Evolutionary conservation across 2,797 vertebrate genomes (phyloP), one percentile per base, ranked within the genome.

Genomic region (Gallinago stenura): DNA sequence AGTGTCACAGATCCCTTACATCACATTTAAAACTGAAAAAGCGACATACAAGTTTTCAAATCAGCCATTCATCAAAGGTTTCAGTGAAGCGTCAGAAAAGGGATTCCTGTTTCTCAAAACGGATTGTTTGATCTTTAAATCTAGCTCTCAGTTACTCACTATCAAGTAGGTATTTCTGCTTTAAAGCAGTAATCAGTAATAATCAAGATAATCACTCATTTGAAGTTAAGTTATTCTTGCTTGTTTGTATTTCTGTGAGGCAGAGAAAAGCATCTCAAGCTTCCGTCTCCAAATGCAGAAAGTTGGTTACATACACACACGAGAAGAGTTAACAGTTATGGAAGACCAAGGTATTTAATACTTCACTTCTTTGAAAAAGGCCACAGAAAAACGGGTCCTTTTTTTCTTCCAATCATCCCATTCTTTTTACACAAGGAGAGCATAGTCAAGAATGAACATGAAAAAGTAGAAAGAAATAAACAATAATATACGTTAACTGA

Each of bases 221-320:
- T 5, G 4, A 94, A 77, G 15, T n/a, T 58, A 51, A 0, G 9
- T 53, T 66, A 89, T 39, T 39, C 39, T 39, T 39, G 39, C 39
- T 39, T 39, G 39, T 39, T 39, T 39, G 39, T 11, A 39, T 39
- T 39, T 39, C 39, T 39, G 37, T 39, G 39, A 39, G 7, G 30
- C 12, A 66, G 71, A 35, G 21, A 69, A 69, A 8, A 43, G n/a
- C 1, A 2, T 17, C 65, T 81, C 61, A 56, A 64, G 39, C 35
- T 73, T 66, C 2, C 1, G 11, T 30, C 33, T 64, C 18, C 0
- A 2, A 25, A 37, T 73, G 73, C 0, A 0, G 41, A 66, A 62
- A 30, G 33, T 21, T 46, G 9, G 14, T 48, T 73, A 62, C 25
- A 58, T 1, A 54, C 4, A 50, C 15, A 56, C 0, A 30, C 0